These are phyloP conservation scores for Oscheius sp. DNA, from an alignment of 1,140 invertebrate genomes.

Conservation along the genomic window DNA sequence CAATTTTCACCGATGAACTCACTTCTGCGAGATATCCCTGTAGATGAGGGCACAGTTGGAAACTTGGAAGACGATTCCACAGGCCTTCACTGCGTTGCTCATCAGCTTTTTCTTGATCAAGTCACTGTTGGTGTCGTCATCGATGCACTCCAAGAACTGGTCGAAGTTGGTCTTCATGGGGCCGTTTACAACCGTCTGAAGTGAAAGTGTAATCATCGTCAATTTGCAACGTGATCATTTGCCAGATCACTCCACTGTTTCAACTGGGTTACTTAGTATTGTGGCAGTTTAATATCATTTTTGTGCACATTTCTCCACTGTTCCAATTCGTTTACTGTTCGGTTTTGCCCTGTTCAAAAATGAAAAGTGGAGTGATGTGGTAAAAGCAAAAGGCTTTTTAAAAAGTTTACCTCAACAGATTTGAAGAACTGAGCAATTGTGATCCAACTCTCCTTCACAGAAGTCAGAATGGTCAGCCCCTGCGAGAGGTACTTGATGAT, in stretches of 20 bases:
- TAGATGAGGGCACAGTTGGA: background rate
- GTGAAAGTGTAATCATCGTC: too few species aligned
- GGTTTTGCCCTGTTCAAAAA: too few species aligned
- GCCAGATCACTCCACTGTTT: too few species aligned
- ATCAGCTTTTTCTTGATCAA: background rate
- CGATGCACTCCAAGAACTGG: background rate
- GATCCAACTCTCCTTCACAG: background rate
- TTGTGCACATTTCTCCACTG: too few species aligned
- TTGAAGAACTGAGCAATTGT: background rate
- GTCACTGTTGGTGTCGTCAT: background rate
- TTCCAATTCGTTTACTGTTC: too few species aligned
- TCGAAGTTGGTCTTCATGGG: background rate
- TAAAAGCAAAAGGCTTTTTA: too few species aligned
- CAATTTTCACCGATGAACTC: too few species aligned
- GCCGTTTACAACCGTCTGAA: too few species aligned
- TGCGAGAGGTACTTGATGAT: background rate
- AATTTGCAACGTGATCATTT: background rate
- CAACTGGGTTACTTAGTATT: too few species aligned
- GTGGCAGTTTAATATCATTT: too few species aligned
- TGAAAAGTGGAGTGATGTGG: too few species aligned
- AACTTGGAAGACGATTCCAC: background rate
- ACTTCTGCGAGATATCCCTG: background rate
- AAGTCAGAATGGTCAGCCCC: background rate
- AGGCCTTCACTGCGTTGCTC: background rate
- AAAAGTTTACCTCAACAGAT: too few species aligned